Conservation (phyloP, 2,888 invertebrate species). For the Apotomis betuletana region DNA sequence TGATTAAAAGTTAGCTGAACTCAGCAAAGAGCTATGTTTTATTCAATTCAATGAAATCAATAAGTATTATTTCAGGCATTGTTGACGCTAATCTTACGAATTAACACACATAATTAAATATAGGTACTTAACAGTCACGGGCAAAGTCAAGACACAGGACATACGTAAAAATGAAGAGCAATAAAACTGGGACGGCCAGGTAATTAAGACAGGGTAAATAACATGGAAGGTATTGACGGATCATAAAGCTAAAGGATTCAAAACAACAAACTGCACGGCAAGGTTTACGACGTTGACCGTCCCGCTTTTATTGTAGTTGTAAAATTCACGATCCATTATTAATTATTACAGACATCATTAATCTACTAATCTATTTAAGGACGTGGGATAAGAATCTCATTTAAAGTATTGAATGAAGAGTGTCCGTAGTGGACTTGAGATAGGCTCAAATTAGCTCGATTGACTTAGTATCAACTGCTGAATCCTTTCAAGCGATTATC, state of each 20-base stretch:
- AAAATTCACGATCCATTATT: slow-evolving; percentile 84
- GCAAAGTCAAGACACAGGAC: not conserved
- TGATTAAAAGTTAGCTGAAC: too few relatives aligned
- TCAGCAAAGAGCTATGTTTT: too few relatives aligned
- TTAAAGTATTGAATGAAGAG: slow-evolving; percentile 84
- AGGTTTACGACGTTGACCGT: slow-evolving; percentile 76
- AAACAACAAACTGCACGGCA: slow-evolving; percentile 79
- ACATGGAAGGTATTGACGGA: slow-evolving; percentile 78
- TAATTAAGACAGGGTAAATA: slow-evolving; percentile 81
- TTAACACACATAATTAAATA: too few relatives aligned
- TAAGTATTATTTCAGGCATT: too few relatives aligned
- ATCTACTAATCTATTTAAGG: slow-evolving; percentile 84
- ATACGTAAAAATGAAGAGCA: slow-evolving; percentile 69
- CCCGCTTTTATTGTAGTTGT: slow-evolving; percentile 82
- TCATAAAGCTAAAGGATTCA: slow-evolving; percentile 79
- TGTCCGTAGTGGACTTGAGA: slow-evolving; percentile 81
- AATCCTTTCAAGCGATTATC: slow-evolving; percentile 41
- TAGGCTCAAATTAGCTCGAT: slow-evolving; percentile 76
- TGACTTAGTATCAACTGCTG: slow-evolving; percentile 46
- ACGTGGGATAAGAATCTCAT: slow-evolving; percentile 83
- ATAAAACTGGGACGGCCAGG: slow-evolving; percentile 74
- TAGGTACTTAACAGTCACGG: not conserved
- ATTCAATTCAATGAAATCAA: too few relatives aligned
- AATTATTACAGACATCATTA: slow-evolving; percentile 84
- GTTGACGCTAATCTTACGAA: too few relatives aligned